Base-by-base conservation (phyloP, 2,888 invertebrate genomes). In the Ryuthela nishihirai region DNA sequence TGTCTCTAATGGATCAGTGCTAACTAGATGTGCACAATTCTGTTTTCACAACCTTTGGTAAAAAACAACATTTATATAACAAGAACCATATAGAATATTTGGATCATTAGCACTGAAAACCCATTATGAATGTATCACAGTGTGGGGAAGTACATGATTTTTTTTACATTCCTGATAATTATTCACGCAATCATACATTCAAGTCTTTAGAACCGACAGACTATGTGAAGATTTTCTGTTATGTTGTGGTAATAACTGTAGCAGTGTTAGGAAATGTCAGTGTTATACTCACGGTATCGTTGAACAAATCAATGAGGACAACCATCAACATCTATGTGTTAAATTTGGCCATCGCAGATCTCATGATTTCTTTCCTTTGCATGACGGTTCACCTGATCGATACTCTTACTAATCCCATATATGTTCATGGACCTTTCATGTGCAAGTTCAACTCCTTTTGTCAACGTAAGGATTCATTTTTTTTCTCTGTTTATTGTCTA, bases 301-400 rank as follows among this genome's bases (percentile, higher is more conserved):
- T 62, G 46, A 70, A 71, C 48, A 56, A 61, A 6, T 54, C 64
- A 15, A 61, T 71, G 54, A 52, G 70, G 18, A 64, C 65, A n/a
- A 67, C 70, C 24, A 69, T 69, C 39, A 70, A 71, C 62, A 64
- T 65, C 29, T 70, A 70, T 59, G 59, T 71, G 54, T 67, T 69
- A 12, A 71, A 71, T 52, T 50, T 71, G 55, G 69, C 71, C 0
- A 65, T 67, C 15, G 71, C 71, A 5, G 70, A 70, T 54, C 55
- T 71, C 7, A 54, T 69, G 39, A 70, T 70, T 36, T 68, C 68
- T n/a, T 25, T 69, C 7, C 69, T 64, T 48, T 71, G 71, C 43
- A 70, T 69, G 65, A 69, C 69, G 70, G 68, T 68, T 5, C 70
- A 71, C 46, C 64, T 71, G 12, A 64, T 69, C 32, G 66, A 67